Base-by-base conservation (phyloP, 2,888 invertebrate species). In the Hesperia comma region DNA sequence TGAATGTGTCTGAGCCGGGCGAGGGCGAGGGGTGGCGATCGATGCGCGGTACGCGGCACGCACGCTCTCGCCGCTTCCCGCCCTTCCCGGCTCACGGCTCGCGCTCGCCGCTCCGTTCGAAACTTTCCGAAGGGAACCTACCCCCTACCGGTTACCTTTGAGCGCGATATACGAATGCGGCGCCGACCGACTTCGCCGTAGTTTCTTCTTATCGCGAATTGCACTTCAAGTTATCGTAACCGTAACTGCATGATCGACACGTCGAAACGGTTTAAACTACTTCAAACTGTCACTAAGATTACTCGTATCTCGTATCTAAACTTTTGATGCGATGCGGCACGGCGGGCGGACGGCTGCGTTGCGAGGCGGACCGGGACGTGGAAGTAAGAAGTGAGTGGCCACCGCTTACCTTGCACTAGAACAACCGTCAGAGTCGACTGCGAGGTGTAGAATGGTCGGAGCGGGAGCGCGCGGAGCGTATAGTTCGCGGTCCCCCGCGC, bases 341-440 rank as follows among this genome's bases (percentile, higher is more conserved):
- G 74, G 77, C 72, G 77, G 77, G 76, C 10, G 37, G 12, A 8
- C 37, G 37, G 37, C 72, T 75, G 75, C 76, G 70, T 76, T 72
- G 66, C 56, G 69, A 64, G 69, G 62, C 68, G 69, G 60, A 53
- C 69, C 60, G 67, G 68, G 80, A 77, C 78, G 82, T 79, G 79
- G 82, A 75, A 84, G 77, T 78, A 78, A 73, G 77, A 80, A 70
- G 74, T 69, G 81, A 85, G 79, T 80, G 81, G 84, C 85, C 88
- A 87, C 89, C 84, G 90, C 92, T 93, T 93, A 93, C 93, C 93
- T 93, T 90, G 84, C 87, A 85, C 90, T 91, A 85, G 90, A 81
- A 92, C 93, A 91, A 93, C 93, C 92, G 92, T 92, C 84, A 88
- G 85, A 90, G 90, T 88, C 92, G 90, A 92, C 92, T 92, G 92